A percentile compares a stretch with the other conserved stretches of the same genome.
These are phyloP conservation scores for Hyles vespertilio DNA, from an alignment of 1,140 invertebrate species.

Conservation along the genomic window DNA sequence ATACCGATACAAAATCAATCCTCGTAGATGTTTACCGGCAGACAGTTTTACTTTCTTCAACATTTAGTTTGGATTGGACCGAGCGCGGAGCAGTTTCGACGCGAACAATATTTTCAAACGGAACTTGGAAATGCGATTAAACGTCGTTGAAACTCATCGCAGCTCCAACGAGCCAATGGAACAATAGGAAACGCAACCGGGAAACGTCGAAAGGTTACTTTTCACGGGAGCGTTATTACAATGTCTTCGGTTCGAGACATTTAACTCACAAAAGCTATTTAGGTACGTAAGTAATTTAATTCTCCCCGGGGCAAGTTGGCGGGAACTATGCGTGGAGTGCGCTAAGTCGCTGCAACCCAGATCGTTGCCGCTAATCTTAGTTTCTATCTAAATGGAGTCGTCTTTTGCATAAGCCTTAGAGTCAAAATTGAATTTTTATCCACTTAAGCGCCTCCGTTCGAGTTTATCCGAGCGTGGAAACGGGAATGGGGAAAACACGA, in stretches of 20 bases:
- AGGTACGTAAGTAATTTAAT: constrained; percentile 61
- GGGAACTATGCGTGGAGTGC: constrained; percentile 42
- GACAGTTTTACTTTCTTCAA: too few species aligned
- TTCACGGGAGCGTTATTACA: constrained; percentile 38
- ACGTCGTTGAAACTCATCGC: constrained; percentile 23
- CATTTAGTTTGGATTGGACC: too few species aligned
- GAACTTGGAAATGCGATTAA: constrained; percentile 26
- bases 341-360: constrained; percentile 38
- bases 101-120: constrained; percentile 11
- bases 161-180: constrained; percentile 28
- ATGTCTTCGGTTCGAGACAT: constrained; percentile 40
- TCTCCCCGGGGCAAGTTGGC: constrained; percentile 39
- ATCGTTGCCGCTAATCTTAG: constrained; percentile 42
- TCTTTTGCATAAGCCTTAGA: constrained; percentile 45
- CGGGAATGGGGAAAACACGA: not conserved
- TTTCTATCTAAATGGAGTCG: constrained; percentile 43
- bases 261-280: constrained; percentile 58
- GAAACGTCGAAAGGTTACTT: constrained; percentile 39
- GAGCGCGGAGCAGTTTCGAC: too few species aligned
- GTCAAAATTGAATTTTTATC: constrained; percentile 54
- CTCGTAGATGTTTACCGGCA: not conserved
- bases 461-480: constrained; percentile 1
- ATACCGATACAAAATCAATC: constrained; percentile 7
- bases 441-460: constrained; percentile 33
- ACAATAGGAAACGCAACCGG: constrained; percentile 33